Base-by-base conservation (phyloP, 2,888 invertebrate species). In the Ephialtes manifestator region DNA sequence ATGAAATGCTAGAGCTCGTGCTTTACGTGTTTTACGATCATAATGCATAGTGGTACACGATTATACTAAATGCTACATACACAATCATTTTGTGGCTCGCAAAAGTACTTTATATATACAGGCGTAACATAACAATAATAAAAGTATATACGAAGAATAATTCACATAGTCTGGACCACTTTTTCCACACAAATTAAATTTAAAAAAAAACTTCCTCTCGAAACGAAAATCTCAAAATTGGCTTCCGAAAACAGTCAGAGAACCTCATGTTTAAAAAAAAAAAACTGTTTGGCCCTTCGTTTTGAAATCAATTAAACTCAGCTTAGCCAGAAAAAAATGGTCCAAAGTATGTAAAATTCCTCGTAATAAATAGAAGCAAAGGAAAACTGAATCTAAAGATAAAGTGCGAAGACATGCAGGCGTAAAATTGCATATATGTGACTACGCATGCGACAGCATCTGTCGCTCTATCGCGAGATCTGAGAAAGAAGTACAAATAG, bases 381-480 rank as follows among this genome's bases (percentile, higher is more conserved):
- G 86, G 84, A 88, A 88, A 88, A 88, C 88, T 85, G 79, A 86
- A 80, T 67, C 55, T 4, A 15, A 8, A 65, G 18, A 75, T 70
- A 79, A 71, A 75, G 39, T 84, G n/a, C 46, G 51, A 67, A 43
- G 2, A 60, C 84, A 55, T 81, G 84, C 77, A 74, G 60, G 72
- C 71, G 51, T 68, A 51, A 72, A 72, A 81, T 84, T 77, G 77
- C 46, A 10, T 58, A 71, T 13, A 43, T 28, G 51, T 63, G 72
- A 43, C 76, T 81, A 77, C 81, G 67, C 65, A 65, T n/a, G 24
- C 65, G 81, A 76, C 71, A 77, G 71, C 83, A 76, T 80, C 71
- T 58, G 84, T 80, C 60, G 71, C 60, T 72, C 58, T 15, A 43
- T 24, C 65, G 78, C 60, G 51, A 11, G n/a, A 67, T 18, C 4